Conservation (phyloP, 2,797 vertebrate species). For the Sebastiscus tertius region DNA sequence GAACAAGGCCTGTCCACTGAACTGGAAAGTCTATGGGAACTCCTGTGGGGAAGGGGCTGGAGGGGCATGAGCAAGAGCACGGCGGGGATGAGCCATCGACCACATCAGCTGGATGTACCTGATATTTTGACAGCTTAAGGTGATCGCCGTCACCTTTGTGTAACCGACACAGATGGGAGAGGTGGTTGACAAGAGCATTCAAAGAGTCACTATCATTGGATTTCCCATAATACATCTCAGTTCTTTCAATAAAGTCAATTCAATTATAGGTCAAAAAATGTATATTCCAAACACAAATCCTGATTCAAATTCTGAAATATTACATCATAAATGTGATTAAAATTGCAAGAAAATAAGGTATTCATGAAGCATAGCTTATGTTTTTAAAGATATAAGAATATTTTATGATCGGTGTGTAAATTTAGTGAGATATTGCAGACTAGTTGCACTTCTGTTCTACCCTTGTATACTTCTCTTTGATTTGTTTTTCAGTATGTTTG, state of each 20-base stretch:
- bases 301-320: not conserved
- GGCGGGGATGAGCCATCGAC: conserved; percentile 27
- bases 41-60: conserved; percentile 42
- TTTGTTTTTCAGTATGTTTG: not conserved
- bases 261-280: not conserved
- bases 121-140: conserved; percentile 49
- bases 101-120: conserved; percentile 31
- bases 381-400: not conserved
- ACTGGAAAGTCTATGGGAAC: conserved; percentile 52
- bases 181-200: not conserved
- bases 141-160: conserved; percentile 27
- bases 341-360: not conserved
- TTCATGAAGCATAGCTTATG: not conserved
- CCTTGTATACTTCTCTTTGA: not conserved
- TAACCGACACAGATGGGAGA: not conserved
- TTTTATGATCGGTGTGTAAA: not conserved
- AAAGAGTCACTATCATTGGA: not conserved
- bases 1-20: conserved; percentile 67
- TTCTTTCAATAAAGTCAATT: not conserved
- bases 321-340: not conserved
- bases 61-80: conserved; percentile 21
- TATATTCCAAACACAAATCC: not conserved
- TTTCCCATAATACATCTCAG: not conserved
- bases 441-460: not conserved
- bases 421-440: not conserved